Evolutionary conservation across 2,888 invertebrate genomes (phyloP), one percentile per base, ranked within the genome.

Genomic region (Nezara viridula): DNA sequence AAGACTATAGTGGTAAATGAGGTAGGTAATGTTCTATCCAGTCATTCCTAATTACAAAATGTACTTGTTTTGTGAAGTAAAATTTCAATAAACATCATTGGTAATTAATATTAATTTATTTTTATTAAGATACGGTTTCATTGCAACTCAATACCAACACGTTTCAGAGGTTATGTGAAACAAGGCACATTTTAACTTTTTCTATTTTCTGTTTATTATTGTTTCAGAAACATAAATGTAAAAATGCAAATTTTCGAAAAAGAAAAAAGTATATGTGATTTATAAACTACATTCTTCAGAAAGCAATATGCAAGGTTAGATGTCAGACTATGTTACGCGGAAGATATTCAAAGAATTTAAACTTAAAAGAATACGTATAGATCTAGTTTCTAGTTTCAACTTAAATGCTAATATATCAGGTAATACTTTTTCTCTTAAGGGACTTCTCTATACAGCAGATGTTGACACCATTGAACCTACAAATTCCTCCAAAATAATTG

Each of bases 221-320:
- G 32, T 37, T 73, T 37, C 9, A 73, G 2, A 73, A 37, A 37
- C 37, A 9, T 21, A 21, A 6, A 73, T 73, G 19, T 37, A 9
- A 14, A 19, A 7, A 73, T 73, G 66, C 66, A 37, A 73, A 73
- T 73, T 37, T 73, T 73, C 37, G 19, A 73, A 73, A 73, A 37
- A 73, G 37, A 37, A 73, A 73, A 16, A 37, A 37, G 7, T 19
- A 27, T 27, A 27, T 32, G 66, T 73, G 66, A 73, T 73, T 73
- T 73, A 73, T 73, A 37, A 37, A 73, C 66, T 73, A 37, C 66
- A 37, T 73, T 73, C 32, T 73, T 19, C 66, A 73, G 32, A 73
- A 37, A 7, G 66, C 37, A 37, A 6, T 73, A 73, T 73, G 66
- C 66, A 73, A 73, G 66, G 66, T 73, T 73, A 73, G 66, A 73